These are phyloP conservation scores for Temnothorax curvispinosus DNA, from an alignment of 1,140 invertebrate species.

Conservation along the genomic window DNA sequence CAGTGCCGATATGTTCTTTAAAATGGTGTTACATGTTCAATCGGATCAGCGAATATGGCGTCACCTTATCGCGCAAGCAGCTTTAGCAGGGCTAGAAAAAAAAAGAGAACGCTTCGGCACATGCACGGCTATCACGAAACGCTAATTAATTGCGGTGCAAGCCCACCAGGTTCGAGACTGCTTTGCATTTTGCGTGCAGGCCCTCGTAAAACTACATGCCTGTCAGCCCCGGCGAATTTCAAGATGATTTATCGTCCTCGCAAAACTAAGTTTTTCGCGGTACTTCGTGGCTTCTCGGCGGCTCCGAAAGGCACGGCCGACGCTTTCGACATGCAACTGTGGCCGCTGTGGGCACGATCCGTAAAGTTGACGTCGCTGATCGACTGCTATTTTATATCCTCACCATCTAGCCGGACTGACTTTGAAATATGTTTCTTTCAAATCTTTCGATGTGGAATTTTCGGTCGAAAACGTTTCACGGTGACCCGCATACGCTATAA, in stretches of 20 bases:
- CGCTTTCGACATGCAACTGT: slow-evolving; percentile 67
- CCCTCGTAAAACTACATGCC: slow-evolving; percentile 83
- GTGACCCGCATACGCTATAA: slow-evolving; percentile 52
- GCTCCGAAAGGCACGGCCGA: slow-evolving; percentile 57
- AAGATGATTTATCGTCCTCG: slow-evolving; percentile 83
- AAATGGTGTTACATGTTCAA: slow-evolving; percentile 72
- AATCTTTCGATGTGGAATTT: slow-evolving; percentile 49
- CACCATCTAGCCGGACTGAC: slow-evolving; percentile 39
- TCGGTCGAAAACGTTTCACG: slow-evolving; percentile 15
- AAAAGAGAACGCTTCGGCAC: slow-evolving; percentile 79
- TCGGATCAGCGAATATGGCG: slow-evolving; percentile 79
- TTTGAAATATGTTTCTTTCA: slow-evolving; percentile 57
- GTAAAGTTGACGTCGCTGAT: slow-evolving; percentile 61
- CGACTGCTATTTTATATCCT: slow-evolving; percentile 64
- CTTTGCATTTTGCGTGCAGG: slow-evolving; percentile 84
- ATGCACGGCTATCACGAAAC: slow-evolving; percentile 84
- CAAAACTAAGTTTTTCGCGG: slow-evolving; percentile 83
- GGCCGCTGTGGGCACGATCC: slow-evolving; percentile 48
- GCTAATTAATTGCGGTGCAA: slow-evolving; percentile 85
- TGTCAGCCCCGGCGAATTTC: slow-evolving; percentile 83
- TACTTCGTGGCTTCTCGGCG: slow-evolving; percentile 70
- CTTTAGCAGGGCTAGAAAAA: slow-evolving; percentile 73
- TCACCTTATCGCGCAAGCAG: slow-evolving; percentile 80
- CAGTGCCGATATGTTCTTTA: slow-evolving; percentile 53
- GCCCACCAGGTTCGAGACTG: slow-evolving; percentile 73